A percentile compares a stretch with the other conserved stretches of the same genome.
Evolutionary conservation across 2,113 vertebrate species (phyloP).

Genomic region (Sylvia atricapilla): DNA sequence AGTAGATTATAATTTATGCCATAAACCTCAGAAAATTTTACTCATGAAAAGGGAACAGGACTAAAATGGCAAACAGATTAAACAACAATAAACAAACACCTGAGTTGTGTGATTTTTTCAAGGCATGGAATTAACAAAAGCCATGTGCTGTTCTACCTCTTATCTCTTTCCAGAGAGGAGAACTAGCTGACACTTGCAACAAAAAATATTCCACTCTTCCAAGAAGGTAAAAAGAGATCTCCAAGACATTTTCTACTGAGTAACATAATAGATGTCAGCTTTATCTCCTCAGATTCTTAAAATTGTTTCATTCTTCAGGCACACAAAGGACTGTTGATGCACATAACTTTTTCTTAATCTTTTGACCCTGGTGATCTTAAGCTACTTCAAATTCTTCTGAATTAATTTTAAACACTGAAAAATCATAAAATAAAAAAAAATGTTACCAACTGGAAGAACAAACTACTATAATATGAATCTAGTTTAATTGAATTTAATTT

Average conservation of each 20-base stretch:
- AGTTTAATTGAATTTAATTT: background rate
- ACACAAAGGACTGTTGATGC: background rate
- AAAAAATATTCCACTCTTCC: background rate
- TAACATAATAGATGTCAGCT: background rate
- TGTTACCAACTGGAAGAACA: background rate
- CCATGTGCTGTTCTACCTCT: background rate
- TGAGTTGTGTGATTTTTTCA: background rate
- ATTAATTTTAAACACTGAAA: background rate
- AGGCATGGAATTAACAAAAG: background rate
- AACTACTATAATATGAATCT: background rate
- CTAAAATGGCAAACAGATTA: background rate
- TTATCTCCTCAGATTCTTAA: background rate
- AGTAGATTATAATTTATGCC: background rate
- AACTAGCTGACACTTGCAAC: background rate
- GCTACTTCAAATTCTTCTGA: background rate
- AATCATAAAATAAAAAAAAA: background rate
- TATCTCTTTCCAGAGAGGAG: background rate
- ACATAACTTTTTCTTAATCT: background rate
- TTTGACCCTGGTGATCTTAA: background rate
- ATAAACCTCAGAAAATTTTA: background rate
- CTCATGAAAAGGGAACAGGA: background rate
- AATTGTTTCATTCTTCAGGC: background rate
- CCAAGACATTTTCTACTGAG: background rate
- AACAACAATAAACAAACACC: background rate
- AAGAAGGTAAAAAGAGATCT: background rate